phyloP scores from a whole-genome alignment of 2,113 vertebrate genomes.

The Puma concolor region DNA sequence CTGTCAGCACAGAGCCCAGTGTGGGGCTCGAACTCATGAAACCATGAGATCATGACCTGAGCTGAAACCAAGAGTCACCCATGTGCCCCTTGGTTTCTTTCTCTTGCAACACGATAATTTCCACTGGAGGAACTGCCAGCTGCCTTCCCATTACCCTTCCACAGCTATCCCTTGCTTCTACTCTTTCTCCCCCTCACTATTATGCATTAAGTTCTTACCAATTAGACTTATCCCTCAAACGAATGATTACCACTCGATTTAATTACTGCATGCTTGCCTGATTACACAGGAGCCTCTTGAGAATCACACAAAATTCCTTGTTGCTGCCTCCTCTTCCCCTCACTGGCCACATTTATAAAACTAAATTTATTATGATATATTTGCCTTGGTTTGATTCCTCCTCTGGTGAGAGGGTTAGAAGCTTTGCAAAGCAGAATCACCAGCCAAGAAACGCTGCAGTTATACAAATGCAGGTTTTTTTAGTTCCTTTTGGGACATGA shows the following conservation, averaged over 20 bases:
- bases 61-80: too few species aligned
- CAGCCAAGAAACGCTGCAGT: not conserved
- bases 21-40: too few species aligned
- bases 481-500: not conserved
- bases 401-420: not conserved
- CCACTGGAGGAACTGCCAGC: not conserved
- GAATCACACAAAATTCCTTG: not conserved
- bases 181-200: not conserved
- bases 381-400: not conserved
- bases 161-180: not conserved
- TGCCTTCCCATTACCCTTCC: not conserved
- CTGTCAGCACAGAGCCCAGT: too few species aligned
- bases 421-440: not conserved
- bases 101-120: not conserved
- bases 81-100: not conserved
- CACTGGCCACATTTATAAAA: constrained; percentile 30
- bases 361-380: constrained; percentile 1
- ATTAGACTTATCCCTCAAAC: constrained; percentile 58
- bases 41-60: too few species aligned
- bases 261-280: constrained; percentile 53
- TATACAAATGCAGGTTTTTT: not conserved
- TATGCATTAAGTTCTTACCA: constrained; percentile 27
- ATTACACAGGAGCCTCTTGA: constrained; percentile 47
- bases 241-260: constrained; percentile 66
- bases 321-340: not conserved